Base-by-base conservation (phyloP, 2,797 vertebrate species). In the Urosaurus nigricauda region DNA sequence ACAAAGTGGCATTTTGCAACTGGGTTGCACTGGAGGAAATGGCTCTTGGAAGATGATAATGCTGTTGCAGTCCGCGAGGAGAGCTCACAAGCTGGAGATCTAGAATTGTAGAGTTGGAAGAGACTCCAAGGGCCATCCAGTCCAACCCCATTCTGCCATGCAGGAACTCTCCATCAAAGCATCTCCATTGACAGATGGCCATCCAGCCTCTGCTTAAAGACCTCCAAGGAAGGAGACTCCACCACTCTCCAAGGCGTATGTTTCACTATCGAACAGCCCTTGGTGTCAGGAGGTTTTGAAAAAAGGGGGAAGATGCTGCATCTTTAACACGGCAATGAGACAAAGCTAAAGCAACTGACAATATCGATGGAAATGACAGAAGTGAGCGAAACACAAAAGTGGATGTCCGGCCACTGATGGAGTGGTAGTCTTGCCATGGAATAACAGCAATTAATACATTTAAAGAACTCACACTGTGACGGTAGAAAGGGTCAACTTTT, bases 401-500 rank as follows among this genome's bases (percentile, higher is more conserved):
- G 1, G 88, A 94, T 93, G 87, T 35, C 94, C 90, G 92, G 94
- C 90, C 90, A 84, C 40, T 79, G 87, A 93, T 0, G 73, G 94
- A 94, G 92, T 89, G 90, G 94, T 91, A 95, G 95, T 90, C 93
- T 94, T 90, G 92, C 95, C 95, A 93, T 85, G 89, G 96, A 92
- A 93, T 93, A 94, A 94, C 53, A 86, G 94, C 91, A 86, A 87
- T 92, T 32, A 96, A 95, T 92, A 79, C 89, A 90, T 94, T 63
- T 91, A 87, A 96, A 96, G 75, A 96, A 99, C 99, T 99, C 98
- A 99, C 99, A 96, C 98, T 99, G 98, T 99, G 99, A 97, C 98
- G 98, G 98, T 99, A 99, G 98, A 99, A 99, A 94, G 98, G 98
- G 97, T 99, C 99, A 94, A 99, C 98, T 98, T 99, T 99, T 96